A percentile compares a stretch with the other conserved stretches of the same genome.
Conservation (phyloP, 1,140 invertebrate genomes). For the Mesaphorura yosii region DNA sequence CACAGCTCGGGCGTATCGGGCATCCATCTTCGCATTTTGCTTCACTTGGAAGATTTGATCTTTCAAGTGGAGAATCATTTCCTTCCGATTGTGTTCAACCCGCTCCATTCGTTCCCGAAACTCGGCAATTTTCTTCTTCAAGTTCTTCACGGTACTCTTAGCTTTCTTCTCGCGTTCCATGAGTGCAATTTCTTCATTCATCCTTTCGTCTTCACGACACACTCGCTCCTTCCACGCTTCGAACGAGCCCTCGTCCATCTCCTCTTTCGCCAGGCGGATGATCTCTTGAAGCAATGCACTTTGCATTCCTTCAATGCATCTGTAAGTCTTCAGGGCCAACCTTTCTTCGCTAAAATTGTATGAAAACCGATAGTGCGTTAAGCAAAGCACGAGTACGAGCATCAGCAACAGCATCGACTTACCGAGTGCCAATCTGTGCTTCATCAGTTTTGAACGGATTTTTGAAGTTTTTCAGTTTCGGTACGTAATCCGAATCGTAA, state of each 20-base stretch:
- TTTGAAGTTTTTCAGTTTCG: conserved; percentile 14
- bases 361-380: too few relatives aligned
- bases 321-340: conserved; percentile 16
- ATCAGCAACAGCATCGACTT: neutral
- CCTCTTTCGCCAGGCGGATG: conserved; percentile 8
- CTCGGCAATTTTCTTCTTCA: conserved; percentile 11
- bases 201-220: conserved; percentile 2
- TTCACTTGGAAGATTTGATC: conserved; percentile 15
- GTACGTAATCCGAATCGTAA: conserved; percentile 13
- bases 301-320: conserved; percentile 15
- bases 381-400: neutral
- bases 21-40: conserved; percentile 16
- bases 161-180: conserved; percentile 18
- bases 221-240: conserved; percentile 6
- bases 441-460: conserved; percentile 18
- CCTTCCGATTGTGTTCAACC: conserved; percentile 10
- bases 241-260: conserved; percentile 13
- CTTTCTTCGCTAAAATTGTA: conserved; percentile 18
- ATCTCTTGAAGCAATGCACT: conserved; percentile 15
- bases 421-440: conserved; percentile 9
- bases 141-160: neutral
- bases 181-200: conserved; percentile 14
- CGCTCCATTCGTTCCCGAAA: conserved; percentile 13
- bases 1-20: conserved; percentile 13
- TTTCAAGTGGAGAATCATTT: conserved; percentile 20